Percentiles rank a stretch among this genome's conserved stretches.
These are phyloP conservation scores for Drosophila kokeensis DNA, from an alignment of 2,888 invertebrate species.

Conservation along the genomic window DNA sequence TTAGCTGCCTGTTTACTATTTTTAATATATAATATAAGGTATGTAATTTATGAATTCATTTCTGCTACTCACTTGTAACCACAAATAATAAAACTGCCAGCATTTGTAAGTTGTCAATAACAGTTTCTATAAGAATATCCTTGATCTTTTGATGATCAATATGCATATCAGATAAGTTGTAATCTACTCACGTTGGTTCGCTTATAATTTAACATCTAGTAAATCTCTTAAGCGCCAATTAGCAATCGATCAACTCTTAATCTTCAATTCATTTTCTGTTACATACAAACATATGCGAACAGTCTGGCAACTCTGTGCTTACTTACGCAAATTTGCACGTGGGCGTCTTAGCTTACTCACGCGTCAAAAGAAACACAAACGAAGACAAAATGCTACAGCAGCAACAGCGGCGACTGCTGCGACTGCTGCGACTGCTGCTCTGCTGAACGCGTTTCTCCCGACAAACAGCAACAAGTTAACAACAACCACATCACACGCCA, in stretches of 20 bases:
- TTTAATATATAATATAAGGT: constrained; percentile 70
- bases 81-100: too few species aligned
- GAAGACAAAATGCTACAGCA: constrained; percentile 75
- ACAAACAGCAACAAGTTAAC: constrained; percentile 56
- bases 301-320: constrained; percentile 64
- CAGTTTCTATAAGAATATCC: neutral
- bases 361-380: constrained; percentile 81
- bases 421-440: constrained; percentile 38
- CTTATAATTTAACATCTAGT: neutral
- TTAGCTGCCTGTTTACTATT: constrained; percentile 58
- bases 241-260: constrained; percentile 44
- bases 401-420: constrained; percentile 26
- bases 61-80: too few species aligned
- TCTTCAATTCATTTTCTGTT: constrained; percentile 19
- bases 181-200: neutral
- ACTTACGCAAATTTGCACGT: constrained; percentile 81
- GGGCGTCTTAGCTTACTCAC: constrained; percentile 80
- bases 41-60: constrained; percentile 1
- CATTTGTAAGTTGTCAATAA: neutral
- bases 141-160: neutral
- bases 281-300: constrained; percentile 16
- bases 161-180: neutral
- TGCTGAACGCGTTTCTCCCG: constrained; percentile 72
- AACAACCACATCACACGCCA: constrained; percentile 49
- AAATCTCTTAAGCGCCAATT: neutral